phyloP scores from a whole-genome alignment of 1,140 invertebrate genomes.

The Drosophila nannoptera region DNA sequence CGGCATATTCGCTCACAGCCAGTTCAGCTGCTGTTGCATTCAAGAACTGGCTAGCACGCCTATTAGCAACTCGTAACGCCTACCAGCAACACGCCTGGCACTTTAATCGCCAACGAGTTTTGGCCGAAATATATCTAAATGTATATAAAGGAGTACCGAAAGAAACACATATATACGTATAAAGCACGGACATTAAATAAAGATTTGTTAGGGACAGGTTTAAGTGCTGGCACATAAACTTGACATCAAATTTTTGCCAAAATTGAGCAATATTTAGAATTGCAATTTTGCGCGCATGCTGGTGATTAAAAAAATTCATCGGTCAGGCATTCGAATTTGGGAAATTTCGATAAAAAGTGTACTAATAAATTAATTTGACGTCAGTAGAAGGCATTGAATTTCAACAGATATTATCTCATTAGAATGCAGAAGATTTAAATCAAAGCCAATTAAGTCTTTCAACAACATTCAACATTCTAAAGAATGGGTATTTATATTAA shows the following conservation, averaged over 20 bases:
- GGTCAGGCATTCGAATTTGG: background rate
- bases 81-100: constrained; percentile 28
- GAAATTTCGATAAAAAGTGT: background rate
- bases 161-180: constrained; percentile 18
- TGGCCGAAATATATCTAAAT: constrained; percentile 28
- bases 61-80: constrained; percentile 31
- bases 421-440: too few relatives aligned
- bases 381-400: too few relatives aligned
- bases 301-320: background rate
- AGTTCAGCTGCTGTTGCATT: constrained; percentile 15
- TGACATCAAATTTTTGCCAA: constrained; percentile 29
- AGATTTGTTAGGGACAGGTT: constrained; percentile 30
- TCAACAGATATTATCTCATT: too few relatives aligned
- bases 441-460: too few relatives aligned
- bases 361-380: background rate
- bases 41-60: constrained; percentile 64
- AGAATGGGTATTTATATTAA: too few relatives aligned
- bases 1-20: constrained; percentile 23
- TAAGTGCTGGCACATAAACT: constrained; percentile 30
- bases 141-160: background rate
- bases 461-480: too few relatives aligned
- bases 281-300: background rate
- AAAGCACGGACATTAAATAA: constrained; percentile 11
- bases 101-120: constrained; percentile 34
- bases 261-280: background rate